Evolutionary conservation across 2,113 vertebrate species (phyloP).

Genomic region (Ramphastos sulfuratus): DNA sequence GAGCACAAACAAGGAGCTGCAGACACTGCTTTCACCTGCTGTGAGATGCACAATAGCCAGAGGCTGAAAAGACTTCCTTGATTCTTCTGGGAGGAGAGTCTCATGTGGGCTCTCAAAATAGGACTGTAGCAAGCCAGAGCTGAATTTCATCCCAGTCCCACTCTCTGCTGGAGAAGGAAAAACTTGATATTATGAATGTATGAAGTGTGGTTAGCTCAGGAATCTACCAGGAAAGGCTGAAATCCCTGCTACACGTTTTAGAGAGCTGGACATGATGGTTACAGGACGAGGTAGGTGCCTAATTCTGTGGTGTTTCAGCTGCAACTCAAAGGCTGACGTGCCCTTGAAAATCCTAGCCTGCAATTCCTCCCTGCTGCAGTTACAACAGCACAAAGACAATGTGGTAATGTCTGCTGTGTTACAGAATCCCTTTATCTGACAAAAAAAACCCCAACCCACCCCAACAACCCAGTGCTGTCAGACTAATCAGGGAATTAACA

Average conservation of each 20-base stretch:
- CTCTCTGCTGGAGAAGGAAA: slow-evolving; percentile 46
- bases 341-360: slow-evolving; percentile 45
- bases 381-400: slow-evolving; percentile 62
- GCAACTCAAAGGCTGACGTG: background rate
- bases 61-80: background rate
- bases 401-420: slow-evolving; percentile 64
- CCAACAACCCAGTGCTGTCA: slow-evolving; percentile 4
- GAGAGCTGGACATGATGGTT: background rate
- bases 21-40: background rate
- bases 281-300: background rate
- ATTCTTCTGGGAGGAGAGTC: background rate
- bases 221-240: background rate
- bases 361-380: slow-evolving; percentile 24
- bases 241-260: background rate
- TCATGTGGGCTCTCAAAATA: slow-evolving; percentile 37
- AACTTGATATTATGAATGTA: slow-evolving; percentile 32
- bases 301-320: slow-evolving; percentile 20
- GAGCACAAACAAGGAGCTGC: background rate
- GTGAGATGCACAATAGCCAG: background rate
- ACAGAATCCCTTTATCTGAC: slow-evolving; percentile 64
- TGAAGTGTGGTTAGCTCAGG: slow-evolving; percentile 38
- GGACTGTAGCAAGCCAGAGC: background rate
- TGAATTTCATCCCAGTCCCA: slow-evolving; percentile 31
- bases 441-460: background rate
- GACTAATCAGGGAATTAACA: slow-evolving; percentile 63